A percentile compares a stretch with the other conserved stretches of the same genome.
These are phyloP conservation scores for Naso thynnoides DNA, from an alignment of 2,797 vertebrate genomes.

Conservation along the genomic window DNA sequence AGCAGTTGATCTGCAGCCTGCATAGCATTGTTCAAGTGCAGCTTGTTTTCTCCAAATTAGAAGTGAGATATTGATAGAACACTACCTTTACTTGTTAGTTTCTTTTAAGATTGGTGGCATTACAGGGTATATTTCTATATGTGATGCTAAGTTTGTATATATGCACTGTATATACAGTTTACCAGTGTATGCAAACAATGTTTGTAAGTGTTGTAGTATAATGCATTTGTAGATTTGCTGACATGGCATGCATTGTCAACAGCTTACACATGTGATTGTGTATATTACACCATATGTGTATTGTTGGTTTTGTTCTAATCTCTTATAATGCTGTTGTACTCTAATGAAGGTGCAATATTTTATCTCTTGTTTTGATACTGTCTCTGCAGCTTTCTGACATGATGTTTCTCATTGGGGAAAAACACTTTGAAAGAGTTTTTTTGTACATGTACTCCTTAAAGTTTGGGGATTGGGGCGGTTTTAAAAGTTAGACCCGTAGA, in stretches of 20 bases:
- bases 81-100: conserved; percentile 69
- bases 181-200: conserved; percentile 82
- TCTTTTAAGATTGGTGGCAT: conserved; percentile 79
- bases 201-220: conserved; percentile 78
- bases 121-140: conserved; percentile 86
- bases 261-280: conserved; percentile 79
- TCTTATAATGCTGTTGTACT: conserved; percentile 83
- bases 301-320: conserved; percentile 73
- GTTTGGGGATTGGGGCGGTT: conserved; percentile 63
- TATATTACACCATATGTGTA: conserved; percentile 82
- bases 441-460: conserved; percentile 62
- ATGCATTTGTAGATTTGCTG: conserved; percentile 79
- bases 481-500: conserved; percentile 49
- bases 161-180: conserved; percentile 78
- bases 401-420: conserved; percentile 61
- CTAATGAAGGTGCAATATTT: conserved; percentile 88
- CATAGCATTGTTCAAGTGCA: conserved; percentile 65
- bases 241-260: conserved; percentile 79
- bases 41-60: conserved; percentile 67
- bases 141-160: conserved; percentile 77
- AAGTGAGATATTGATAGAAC: conserved; percentile 69
- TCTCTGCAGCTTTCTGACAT: conserved; percentile 78
- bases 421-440: conserved; percentile 38
- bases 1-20: conserved; percentile 82
- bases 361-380: conserved; percentile 84